Evolutionary conservation across 2,888 invertebrate species (phyloP), one percentile per base, ranked within the genome.

Genomic region (Amblyjoppa fuscipennis): DNA sequence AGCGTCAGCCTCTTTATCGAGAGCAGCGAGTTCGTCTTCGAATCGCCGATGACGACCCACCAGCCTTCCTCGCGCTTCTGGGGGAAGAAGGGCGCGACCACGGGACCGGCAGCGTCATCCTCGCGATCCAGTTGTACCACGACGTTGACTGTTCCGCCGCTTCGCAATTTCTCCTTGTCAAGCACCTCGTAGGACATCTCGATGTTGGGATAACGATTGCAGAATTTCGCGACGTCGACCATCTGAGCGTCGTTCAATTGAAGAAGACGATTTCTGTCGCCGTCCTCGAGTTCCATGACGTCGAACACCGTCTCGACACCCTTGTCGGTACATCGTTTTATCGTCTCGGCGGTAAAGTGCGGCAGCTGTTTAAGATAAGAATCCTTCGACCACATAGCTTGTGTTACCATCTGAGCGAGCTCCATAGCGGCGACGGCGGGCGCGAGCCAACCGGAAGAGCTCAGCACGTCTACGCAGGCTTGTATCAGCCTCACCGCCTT

Each of bases 341-440:
- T 97, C 80, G 98, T 96, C 0, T 99, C 99, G 0, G 95, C 93
- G 3, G 96, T 97, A 94, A 99, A 99, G 95, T 99, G 99, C 1
- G 99, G 99, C 93, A 99, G 94, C 93, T 99, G 99, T 86, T 99
- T 97, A 86, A 99, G 95, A 93, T 99, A 99, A 0, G 99, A 98
- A 95, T 99, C 99, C 94, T 99, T 99, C 91, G 98, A 98, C 99
- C 99, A 99, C 99, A 99, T 99, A 11, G 99, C 99, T 95, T 99
- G 99, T 0, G 99, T 99, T 2, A 98, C 98, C 99, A 99, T 99
- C 95, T 99, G 99, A 0, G 99, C 99, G 91, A 99, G 95, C 95
- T 99, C 99, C 99, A 99, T 99, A 91, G 99, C 99, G 25, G 99
- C 99, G 59, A 99, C 98, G 3, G 99, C 99, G 0, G 99, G 99